phyloP scores from a whole-genome alignment of 1,140 invertebrate genomes.

The Nasonia vitripennis region DNA sequence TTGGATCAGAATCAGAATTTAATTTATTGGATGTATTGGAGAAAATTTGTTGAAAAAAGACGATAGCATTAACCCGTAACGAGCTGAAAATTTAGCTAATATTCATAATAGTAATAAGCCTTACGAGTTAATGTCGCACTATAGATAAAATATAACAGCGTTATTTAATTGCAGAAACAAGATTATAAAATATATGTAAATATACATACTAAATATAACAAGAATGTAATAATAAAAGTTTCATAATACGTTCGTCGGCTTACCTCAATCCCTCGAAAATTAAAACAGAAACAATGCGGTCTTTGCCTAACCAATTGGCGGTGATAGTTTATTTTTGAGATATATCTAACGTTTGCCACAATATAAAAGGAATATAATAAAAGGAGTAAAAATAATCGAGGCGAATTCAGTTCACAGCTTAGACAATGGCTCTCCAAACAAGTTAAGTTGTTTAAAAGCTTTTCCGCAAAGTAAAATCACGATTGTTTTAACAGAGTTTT shows the following conservation, averaged over 20 bases:
- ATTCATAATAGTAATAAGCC: too few species aligned
- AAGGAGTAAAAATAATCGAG: too few species aligned
- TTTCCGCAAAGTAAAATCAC: not conserved
- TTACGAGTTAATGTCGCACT: not conserved
- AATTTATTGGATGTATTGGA: too few species aligned
- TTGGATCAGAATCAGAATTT: not conserved
- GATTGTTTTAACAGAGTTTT: not conserved
- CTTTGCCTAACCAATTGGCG: too few species aligned
- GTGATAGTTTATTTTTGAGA: too few species aligned
- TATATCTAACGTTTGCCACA: too few species aligned
- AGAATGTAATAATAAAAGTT: not conserved
- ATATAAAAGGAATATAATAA: too few species aligned
- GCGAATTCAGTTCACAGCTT: not conserved
- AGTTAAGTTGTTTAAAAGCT: not conserved
- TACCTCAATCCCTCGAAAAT: not conserved
- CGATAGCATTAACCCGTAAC: not conserved
- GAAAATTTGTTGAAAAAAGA: not conserved
- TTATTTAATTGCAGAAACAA: not conserved
- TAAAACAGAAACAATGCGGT: too few species aligned
- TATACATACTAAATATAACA: too few species aligned
- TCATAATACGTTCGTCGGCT: not conserved
- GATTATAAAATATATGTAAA: not conserved
- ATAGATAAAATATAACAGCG: not conserved
- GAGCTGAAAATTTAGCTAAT: not conserved
- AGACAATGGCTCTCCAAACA: not conserved